Conservation (phyloP, 2,797 vertebrate genomes). For the Eremophila alpestris region DNA sequence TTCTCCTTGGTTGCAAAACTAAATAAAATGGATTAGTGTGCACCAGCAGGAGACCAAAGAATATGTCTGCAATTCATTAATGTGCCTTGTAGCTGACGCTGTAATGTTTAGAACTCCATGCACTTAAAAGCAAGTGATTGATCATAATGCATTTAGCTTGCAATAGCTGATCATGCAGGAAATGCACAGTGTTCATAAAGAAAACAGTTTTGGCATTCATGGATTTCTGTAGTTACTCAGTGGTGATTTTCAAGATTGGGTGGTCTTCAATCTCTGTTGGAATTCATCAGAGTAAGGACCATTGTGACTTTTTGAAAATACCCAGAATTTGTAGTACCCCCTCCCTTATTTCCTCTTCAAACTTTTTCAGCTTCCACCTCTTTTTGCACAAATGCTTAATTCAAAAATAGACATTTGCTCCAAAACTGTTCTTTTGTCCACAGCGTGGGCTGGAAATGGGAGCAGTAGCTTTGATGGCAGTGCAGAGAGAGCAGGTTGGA, state of each 20-base stretch:
- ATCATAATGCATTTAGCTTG: not conserved
- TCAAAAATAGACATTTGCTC: not conserved
- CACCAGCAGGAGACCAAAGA: not conserved
- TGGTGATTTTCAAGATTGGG: not conserved
- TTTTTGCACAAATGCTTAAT: not conserved
- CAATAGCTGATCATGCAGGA: not conserved
- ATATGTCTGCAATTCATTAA: not conserved
- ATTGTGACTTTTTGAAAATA: not conserved
- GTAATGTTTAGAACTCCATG: not conserved
- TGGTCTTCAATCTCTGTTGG: not conserved
- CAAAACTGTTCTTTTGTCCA: not conserved
- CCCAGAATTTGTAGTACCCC: not conserved
- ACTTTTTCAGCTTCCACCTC: not conserved
- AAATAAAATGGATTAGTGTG: not conserved
- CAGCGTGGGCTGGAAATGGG: rapidly evolving
- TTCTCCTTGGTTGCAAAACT: not conserved
- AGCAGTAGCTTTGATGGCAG: not conserved
- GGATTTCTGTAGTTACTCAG: not conserved
- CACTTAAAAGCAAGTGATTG: not conserved
- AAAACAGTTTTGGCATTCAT: not conserved
- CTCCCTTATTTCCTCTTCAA: not conserved
- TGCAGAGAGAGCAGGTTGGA: not conserved
- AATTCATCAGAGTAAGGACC: not conserved
- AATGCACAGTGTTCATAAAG: not conserved
- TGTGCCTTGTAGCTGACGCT: not conserved